Evolutionary conservation across 1,140 invertebrate species (phyloP), one percentile per base, ranked within the genome.

Genomic region (Rhopalosiphum maidis): DNA sequence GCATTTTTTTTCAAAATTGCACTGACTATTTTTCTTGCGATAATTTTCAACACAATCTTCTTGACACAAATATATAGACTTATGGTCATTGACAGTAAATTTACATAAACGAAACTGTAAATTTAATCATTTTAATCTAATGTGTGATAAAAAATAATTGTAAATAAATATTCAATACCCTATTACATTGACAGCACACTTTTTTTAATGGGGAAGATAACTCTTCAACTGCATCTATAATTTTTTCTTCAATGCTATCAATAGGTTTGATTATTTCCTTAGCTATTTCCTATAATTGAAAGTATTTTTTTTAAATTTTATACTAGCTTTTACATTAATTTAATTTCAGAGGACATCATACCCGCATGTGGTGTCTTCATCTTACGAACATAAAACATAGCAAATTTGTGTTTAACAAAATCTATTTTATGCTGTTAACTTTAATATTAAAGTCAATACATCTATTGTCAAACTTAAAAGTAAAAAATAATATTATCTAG

Each of bases 11-110:
- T 85, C 82, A 77, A 86, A 41, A 25, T 30, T 51, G 9, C 21
- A 54, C 15, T 43, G 82, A 55, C 9, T 37, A 93, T n/a, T 86
- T 93, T 85, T 85, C 51, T 68, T 86, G 91, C 37, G 48, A 46
- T 88, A 87, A 82, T 93, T 95, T 94, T 95, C 95, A 94, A 96
- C 96, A 95, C 96, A 96, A 2, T 94, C 94, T 93, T 96, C 95
- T 94, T 95, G 95, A 94, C 95, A 96, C 37, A 96, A 94, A 94
- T 95, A 95, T 92, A 95, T 95, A 41, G 95, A 95, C 93, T 95
- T 95, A 35, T 95, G 95, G 94, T 95, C 95, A 43, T 95, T 94
- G 6, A 95, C 94, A 51, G 96, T 95, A 94, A 96, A 96, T 94
- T 96, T 96, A 94, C 95, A 96, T 91, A 94, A 95, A 68, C 95